phyloP scores from a whole-genome alignment of 2,888 invertebrate species.

The Spilarctia lutea region DNA sequence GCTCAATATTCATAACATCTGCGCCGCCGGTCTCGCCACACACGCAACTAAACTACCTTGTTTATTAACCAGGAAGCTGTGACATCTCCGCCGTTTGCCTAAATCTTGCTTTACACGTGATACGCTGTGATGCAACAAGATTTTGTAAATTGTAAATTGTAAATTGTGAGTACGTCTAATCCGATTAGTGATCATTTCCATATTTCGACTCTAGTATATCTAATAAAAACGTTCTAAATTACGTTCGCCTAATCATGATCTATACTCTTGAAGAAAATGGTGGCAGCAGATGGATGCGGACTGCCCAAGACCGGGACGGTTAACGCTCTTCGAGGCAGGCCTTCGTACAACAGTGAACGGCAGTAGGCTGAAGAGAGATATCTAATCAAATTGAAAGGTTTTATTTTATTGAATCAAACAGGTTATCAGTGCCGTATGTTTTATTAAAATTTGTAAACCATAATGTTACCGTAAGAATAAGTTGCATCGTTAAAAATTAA shows the following conservation, averaged over 20 bases:
- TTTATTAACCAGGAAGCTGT: conserved; percentile 14
- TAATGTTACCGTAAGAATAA: not conserved
- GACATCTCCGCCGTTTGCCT: not conserved
- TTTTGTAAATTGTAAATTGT: not conserved
- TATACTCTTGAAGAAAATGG: too few relatives aligned
- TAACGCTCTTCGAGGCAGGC: too few relatives aligned
- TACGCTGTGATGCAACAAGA: not conserved
- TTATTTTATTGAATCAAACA: too few relatives aligned
- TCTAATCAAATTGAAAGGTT: not conserved
- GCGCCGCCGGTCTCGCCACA: not conserved
- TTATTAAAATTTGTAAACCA: too few relatives aligned
- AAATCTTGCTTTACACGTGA: not conserved
- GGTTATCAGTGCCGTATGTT: too few relatives aligned
- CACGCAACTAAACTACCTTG: conserved; percentile 4
- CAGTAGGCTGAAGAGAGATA: too few relatives aligned
- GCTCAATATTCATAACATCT: conserved; percentile 13
- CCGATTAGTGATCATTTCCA: not conserved
- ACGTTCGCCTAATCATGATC: too few relatives aligned
- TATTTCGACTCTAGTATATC: not conserved
- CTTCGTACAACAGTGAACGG: too few relatives aligned
- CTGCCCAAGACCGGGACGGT: too few relatives aligned
- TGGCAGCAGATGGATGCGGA: too few relatives aligned
- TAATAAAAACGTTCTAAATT: too few relatives aligned
- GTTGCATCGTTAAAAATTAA: not conserved
- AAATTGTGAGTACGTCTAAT: not conserved